Evolutionary conservation across 2,113 vertebrate genomes (phyloP).

Genomic region (Murina feae): DNA sequence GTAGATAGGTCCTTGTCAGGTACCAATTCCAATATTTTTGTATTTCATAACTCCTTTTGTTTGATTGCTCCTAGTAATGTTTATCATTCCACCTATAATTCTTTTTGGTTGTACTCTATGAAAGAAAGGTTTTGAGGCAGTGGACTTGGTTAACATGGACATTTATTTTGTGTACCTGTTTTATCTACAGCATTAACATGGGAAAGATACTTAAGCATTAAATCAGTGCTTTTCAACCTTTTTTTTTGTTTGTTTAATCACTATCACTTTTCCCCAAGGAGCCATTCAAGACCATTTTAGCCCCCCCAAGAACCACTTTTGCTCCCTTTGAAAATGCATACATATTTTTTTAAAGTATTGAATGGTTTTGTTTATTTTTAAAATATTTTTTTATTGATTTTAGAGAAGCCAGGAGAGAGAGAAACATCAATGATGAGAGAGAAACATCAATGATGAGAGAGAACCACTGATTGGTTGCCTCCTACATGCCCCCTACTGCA

Average conservation of each 20-base stretch:
- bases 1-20: background rate
- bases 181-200: background rate
- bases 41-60: slow-evolving; percentile 13
- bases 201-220: background rate
- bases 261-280: background rate
- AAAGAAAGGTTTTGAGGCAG: background rate
- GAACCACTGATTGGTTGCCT: too few species aligned
- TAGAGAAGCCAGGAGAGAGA: too few species aligned
- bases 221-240: background rate
- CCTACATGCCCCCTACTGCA: too few species aligned
- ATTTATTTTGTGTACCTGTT: background rate
- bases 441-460: too few species aligned
- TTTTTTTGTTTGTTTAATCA: background rate
- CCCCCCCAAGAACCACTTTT: background rate
- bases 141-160: background rate
- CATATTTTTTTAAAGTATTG: too few species aligned
- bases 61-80: background rate
- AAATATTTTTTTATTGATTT: too few species aligned
- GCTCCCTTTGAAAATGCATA: slow-evolving; percentile 12
- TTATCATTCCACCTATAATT: background rate
- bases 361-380: too few species aligned
- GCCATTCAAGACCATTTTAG: background rate
- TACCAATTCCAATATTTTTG: background rate
- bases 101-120: background rate
- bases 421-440: too few species aligned